phyloP scores from a whole-genome alignment of 2,113 vertebrate species.

The Clupea harengus region DNA sequence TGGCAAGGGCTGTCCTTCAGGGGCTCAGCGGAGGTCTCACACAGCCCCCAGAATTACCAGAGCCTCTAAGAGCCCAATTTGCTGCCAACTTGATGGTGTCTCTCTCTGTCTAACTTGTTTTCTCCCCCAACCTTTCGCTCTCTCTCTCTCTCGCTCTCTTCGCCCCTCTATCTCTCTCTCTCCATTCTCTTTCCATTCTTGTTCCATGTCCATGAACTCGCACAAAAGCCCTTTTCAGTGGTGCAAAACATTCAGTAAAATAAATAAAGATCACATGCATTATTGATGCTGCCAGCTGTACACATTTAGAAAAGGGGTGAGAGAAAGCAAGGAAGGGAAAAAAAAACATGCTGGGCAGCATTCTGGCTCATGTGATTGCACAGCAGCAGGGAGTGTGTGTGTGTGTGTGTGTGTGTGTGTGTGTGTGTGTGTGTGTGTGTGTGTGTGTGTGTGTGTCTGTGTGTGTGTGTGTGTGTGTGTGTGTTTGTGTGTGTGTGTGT shows the following conservation, averaged over 20 bases:
- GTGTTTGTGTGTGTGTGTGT: not conserved
- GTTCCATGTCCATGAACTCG: conserved; percentile 34
- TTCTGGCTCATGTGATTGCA: conserved; percentile 27
- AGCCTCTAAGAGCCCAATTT: not conserved
- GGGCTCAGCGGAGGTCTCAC: not conserved
- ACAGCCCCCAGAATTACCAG: not conserved
- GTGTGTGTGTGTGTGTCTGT: not conserved
- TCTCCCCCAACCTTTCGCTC: not conserved
- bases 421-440: not conserved
- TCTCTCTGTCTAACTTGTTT: not conserved
- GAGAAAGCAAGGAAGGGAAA: conserved; percentile 21
- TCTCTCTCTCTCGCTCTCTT: not conserved
- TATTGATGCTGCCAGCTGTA: conserved; percentile 63
- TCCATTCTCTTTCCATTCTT: not conserved
- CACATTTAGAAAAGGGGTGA: conserved; percentile 38
- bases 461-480: not conserved
- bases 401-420: conserved; percentile 11
- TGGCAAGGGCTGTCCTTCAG: conserved; percentile 3
- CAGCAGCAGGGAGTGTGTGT: not conserved
- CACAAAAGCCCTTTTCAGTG: conserved; percentile 41
- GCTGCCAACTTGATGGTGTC: not conserved
- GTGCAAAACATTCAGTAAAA: conserved; percentile 1
- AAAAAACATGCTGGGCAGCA: conserved; percentile 26
- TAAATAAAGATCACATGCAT: conserved; percentile 63
- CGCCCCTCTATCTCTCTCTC: conserved; percentile 32